Conservation (phyloP, 2,888 invertebrate species). For the Abrostola tripartita region DNA sequence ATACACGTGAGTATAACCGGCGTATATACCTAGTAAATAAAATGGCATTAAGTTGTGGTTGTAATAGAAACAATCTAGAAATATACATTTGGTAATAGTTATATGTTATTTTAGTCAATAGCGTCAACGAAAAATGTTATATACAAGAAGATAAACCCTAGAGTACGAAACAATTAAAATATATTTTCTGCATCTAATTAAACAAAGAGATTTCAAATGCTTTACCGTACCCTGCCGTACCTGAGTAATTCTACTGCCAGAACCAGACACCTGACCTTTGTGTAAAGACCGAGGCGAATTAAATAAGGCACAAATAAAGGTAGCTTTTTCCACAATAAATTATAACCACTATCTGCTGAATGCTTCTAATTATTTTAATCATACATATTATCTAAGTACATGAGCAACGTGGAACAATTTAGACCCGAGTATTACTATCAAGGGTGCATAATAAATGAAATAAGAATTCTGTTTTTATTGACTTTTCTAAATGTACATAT, state of each 20-base stretch:
- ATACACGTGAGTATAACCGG: no score
- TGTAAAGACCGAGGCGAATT: conserved; percentile 10
- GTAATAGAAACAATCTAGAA: no score
- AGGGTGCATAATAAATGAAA: no score
- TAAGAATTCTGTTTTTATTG: no score
- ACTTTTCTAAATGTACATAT: no score
- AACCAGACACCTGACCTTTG: conserved; percentile 19
- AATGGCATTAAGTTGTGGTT: no score
- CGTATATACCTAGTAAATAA: no score
- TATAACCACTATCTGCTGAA: background rate
- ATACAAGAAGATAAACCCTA: background rate
- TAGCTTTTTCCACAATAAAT: conserved; percentile 7
- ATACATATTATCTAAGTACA: background rate
- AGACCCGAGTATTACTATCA: no score
- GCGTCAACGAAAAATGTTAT: no score
- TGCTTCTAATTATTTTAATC: conserved; percentile 7
- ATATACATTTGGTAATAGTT: no score
- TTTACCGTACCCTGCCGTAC: conserved; percentile 2
- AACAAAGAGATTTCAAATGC: background rate
- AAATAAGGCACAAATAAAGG: background rate
- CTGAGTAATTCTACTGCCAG: conserved; percentile 18
- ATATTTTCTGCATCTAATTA: background rate
- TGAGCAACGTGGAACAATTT: background rate
- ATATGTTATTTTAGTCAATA: no score
- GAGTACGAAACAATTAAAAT: background rate